Conservation (phyloP, 2,888 invertebrate genomes). For the Conistra vaccinii region DNA sequence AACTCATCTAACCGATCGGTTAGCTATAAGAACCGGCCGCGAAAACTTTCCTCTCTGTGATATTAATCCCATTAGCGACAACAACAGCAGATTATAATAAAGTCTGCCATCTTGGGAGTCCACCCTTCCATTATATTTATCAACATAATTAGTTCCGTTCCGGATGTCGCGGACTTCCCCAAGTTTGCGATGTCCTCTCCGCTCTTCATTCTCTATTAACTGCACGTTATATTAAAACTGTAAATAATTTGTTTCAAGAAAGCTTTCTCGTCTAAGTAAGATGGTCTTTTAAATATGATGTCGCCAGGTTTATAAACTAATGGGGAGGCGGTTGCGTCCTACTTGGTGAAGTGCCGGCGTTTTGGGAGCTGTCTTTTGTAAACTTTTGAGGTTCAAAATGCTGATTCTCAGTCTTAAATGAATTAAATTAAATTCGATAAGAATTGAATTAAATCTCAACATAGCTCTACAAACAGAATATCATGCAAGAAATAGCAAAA, state of each 20-base stretch:
- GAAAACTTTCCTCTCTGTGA: conserved; percentile 8
- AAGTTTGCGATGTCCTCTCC: conserved; percentile 33
- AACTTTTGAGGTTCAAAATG: neutral
- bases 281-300: conserved; percentile 1
- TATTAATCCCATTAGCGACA: conserved; percentile 26
- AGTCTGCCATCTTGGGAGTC: conserved; percentile 25
- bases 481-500: neutral
- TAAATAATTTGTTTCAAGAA: conserved; percentile 22
- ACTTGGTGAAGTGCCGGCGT: neutral
- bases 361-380: neutral
- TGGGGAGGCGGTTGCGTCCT: neutral
- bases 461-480: neutral
- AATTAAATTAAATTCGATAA: neutral
- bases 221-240: conserved; percentile 30
- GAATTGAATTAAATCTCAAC: neutral
- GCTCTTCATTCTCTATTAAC: conserved; percentile 25
- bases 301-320: neutral
- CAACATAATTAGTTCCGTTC: conserved; percentile 48
- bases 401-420: neutral
- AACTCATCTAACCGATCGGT: neutral
- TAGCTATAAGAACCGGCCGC: neutral
- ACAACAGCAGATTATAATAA: conserved; percentile 30
- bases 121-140: conserved; percentile 42
- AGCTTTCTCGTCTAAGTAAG: neutral
- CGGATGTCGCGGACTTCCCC: conserved; percentile 9